Evolutionary conservation across 2,797 vertebrate species (phyloP), one percentile per base, ranked within the genome.

Genomic region (Yasuhikotakia modesta): DNA sequence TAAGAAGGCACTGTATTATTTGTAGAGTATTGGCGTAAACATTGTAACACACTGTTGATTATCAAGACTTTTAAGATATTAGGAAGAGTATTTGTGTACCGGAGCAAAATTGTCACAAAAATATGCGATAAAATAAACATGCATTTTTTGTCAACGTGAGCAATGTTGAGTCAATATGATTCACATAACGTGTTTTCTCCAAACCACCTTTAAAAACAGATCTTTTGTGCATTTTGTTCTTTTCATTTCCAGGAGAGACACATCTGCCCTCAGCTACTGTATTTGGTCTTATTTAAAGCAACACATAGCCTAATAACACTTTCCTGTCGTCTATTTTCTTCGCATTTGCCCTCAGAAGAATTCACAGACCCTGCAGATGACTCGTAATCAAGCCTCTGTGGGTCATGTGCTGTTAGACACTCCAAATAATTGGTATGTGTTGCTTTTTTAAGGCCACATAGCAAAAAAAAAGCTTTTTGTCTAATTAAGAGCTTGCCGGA

Each of bases 401-500:
- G 63, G 46, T 22, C 52, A 35, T 74, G 19, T 50, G 32, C 30
- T 65, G 21, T 75, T 66, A 22, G 48, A 66, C 27, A 11, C 61
- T 55, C 30, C 32, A 17, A 64, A 73, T 66, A 66, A 65, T 27
- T 67, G 35, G 43, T 14, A 69, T 35, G 58, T 6, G 32, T 3
- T 16, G 30, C 17, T 11, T 63, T 30, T 73, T 73, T 63, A 17
- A 27, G 13, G 45, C 14, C 27, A 1, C 32, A 11, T 50, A 8
- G 24, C 13, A 60, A 60, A 60, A 63, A 70, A 35, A 21, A 58
- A 27, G 24, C 13, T 65, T 73, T 70, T 64, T 64, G 32, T 76
- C 77, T 82, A 79, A 82, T 82, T 82, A 82, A 79, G 61, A 82
- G 53, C 67, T 75, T 70, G 53, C 53, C 27, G 69, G 24, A 32